Evolutionary conservation across 2,113 vertebrate species (phyloP).

Genomic region (Thamnaconus septentrionalis): DNA sequence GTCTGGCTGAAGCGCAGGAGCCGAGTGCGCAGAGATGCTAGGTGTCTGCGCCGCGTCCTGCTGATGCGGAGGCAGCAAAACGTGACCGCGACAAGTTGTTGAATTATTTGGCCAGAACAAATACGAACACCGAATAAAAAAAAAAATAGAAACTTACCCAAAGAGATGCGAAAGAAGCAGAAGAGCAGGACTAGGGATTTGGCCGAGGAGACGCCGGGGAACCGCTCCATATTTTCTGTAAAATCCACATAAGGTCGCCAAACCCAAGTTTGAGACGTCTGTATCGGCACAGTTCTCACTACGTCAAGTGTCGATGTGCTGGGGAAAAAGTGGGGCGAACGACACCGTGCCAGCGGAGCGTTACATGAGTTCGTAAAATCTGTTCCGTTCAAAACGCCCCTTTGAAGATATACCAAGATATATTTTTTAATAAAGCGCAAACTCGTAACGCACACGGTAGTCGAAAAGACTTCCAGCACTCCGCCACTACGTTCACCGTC

Average conservation of each 20-base stretch:
- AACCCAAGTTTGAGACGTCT: constrained; percentile 55
- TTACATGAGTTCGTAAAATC: too few relatives aligned
- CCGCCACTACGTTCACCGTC: constrained; percentile 20
- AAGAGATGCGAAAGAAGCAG: constrained; percentile 63
- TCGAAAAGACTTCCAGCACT: constrained; percentile 52
- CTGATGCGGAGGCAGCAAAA: constrained; percentile 44
- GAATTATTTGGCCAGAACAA: neutral
- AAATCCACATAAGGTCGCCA: constrained; percentile 81
- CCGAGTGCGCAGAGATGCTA: constrained; percentile 43
- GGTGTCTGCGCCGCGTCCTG: constrained; percentile 12
- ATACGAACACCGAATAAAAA: neutral
- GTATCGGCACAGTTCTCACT: neutral
- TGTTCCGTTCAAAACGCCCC: too few relatives aligned
- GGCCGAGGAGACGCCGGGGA: constrained; percentile 71
- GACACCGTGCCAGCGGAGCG: too few relatives aligned
- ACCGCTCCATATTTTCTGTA: constrained; percentile 76
- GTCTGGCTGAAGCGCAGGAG: neutral
- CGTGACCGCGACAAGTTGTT: constrained; percentile 28
- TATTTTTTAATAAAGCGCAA: neutral
- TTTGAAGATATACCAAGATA: too few relatives aligned
- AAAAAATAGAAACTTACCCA: constrained; percentile 63
- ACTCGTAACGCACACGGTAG: constrained; percentile 5
- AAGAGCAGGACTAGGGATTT: constrained; percentile 63
- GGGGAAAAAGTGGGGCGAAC: neutral
- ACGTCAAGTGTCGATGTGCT: neutral